phyloP scores from a whole-genome alignment of 1,140 invertebrate genomes.

The Chelonus insularis region DNA sequence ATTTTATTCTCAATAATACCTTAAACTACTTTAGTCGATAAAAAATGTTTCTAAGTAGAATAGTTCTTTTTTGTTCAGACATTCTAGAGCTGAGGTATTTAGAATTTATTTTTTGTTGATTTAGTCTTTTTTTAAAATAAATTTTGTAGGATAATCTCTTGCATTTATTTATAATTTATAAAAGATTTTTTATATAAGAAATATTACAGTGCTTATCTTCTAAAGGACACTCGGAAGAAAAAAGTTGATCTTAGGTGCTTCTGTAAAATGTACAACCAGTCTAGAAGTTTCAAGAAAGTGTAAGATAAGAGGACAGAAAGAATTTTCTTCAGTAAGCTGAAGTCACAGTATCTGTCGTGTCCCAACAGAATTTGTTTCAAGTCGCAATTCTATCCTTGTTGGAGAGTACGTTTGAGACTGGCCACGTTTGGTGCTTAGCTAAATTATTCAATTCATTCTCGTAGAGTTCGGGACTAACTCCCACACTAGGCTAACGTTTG shows the following conservation, averaged over 20 bases:
- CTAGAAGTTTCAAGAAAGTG: not conserved
- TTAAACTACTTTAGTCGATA: too few relatives aligned
- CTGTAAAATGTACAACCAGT: not conserved
- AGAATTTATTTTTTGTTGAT: too few relatives aligned
- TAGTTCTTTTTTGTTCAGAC: too few relatives aligned
- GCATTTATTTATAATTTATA: too few relatives aligned
- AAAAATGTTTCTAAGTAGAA: too few relatives aligned
- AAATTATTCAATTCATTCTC: conserved; percentile 47
- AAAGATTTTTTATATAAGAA: not conserved
- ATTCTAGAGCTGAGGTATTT: too few relatives aligned
- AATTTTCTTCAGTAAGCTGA: not conserved
- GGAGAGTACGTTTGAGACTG: not conserved
- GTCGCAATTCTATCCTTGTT: not conserved
- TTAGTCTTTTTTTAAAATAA: too few relatives aligned
- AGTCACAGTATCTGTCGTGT: conserved; percentile 1
- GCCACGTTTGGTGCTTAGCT: conserved; percentile 25
- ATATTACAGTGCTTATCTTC: too few relatives aligned
- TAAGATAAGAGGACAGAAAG: conserved; percentile 8
- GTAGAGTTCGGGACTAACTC: conserved; percentile 30
- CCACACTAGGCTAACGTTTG: not conserved
- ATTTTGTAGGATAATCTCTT: too few relatives aligned
- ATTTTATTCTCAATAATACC: too few relatives aligned
- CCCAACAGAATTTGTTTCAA: not conserved
- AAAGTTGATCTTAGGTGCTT: not conserved
- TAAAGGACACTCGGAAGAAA: too few relatives aligned